phyloP scores from a whole-genome alignment of 2,888 invertebrate genomes.

The Dorcus parallelipipedus region DNA sequence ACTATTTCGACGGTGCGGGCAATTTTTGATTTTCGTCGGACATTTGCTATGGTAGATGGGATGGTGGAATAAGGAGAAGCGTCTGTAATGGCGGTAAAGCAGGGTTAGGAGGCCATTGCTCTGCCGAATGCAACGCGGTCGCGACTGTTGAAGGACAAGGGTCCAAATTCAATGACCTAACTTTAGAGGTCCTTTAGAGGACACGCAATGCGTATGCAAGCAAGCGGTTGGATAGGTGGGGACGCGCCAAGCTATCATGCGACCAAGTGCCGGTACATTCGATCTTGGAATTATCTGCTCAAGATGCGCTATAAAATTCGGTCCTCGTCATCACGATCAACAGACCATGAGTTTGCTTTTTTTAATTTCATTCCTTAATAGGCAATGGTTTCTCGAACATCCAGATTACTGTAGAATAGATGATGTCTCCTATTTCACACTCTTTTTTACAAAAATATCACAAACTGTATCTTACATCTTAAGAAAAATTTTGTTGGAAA shows the following conservation, averaged over 20 bases:
- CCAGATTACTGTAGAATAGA: too few relatives aligned
- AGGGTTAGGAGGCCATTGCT: slow-evolving; percentile 40
- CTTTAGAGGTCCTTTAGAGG: slow-evolving; percentile 52
- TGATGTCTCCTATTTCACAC: too few relatives aligned
- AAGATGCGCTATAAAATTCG: slow-evolving; percentile 3
- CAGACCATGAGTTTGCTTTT: background rate
- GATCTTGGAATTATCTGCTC: slow-evolving; percentile 5
- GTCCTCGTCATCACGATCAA: background rate
- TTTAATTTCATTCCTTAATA: background rate
- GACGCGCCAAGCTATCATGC: slow-evolving; percentile 7
- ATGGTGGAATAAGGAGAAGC: slow-evolving; percentile 4
- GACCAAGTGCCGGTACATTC: background rate
- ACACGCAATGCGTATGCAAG: slow-evolving; percentile 46
- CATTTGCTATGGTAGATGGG: slow-evolving; percentile 11
- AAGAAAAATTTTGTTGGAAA: too few relatives aligned
- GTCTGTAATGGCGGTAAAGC: slow-evolving; percentile 29
- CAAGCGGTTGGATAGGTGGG: slow-evolving; percentile 10
- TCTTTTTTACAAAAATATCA: too few relatives aligned
- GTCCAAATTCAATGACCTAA: slow-evolving; percentile 53
- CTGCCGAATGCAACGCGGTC: slow-evolving; percentile 44
- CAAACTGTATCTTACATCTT: too few relatives aligned
- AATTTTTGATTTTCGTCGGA: slow-evolving; percentile 9
- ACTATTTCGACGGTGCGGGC: background rate
- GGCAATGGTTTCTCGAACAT: too few relatives aligned
- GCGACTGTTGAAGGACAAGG: slow-evolving; percentile 48